Evolutionary conservation across 2,888 invertebrate genomes (phyloP).

Genomic region (Cerastis rubricosa): DNA sequence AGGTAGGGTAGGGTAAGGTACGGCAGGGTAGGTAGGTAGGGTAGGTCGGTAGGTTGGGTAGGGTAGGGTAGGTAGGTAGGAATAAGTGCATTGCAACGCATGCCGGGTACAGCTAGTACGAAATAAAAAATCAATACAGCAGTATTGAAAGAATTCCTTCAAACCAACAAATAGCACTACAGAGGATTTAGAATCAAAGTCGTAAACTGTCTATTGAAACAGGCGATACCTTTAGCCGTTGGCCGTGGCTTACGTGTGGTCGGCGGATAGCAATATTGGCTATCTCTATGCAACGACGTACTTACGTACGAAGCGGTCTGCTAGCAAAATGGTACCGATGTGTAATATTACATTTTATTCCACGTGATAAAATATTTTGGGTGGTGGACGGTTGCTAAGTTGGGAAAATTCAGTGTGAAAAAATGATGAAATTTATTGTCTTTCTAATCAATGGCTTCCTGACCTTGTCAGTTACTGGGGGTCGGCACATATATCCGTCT

Average conservation of each 20-base stretch:
- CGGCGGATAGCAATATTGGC: constrained; percentile 74
- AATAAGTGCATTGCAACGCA: too few species aligned
- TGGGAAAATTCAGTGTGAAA: background rate
- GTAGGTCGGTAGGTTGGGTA: too few species aligned
- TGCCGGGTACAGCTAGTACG: too few species aligned
- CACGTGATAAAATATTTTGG: constrained; percentile 25
- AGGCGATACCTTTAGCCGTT: constrained; percentile 68
- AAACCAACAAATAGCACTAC: constrained; percentile 60
- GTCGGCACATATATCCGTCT: background rate
- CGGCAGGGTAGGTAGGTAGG: too few species aligned
- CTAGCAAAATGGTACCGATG: constrained; percentile 55
- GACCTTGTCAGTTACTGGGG: background rate
- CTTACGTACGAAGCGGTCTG: constrained; percentile 56
- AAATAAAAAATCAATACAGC: constrained; percentile 6
- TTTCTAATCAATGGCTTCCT: background rate
- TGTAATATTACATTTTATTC: constrained; percentile 54
- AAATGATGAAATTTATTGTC: background rate
- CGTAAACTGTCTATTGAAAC: constrained; percentile 71
- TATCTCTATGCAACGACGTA: constrained; percentile 69
- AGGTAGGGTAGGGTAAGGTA: too few species aligned
- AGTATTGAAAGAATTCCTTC: background rate
- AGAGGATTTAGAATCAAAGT: constrained; percentile 74
- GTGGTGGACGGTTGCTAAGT: background rate
- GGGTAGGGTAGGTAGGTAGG: too few species aligned
- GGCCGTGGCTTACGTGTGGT: constrained; percentile 71